Percentiles rank a stretch among this genome's conserved stretches.
Conservation (phyloP, 2,113 vertebrate species). For the Dipodomys merriami region DNA sequence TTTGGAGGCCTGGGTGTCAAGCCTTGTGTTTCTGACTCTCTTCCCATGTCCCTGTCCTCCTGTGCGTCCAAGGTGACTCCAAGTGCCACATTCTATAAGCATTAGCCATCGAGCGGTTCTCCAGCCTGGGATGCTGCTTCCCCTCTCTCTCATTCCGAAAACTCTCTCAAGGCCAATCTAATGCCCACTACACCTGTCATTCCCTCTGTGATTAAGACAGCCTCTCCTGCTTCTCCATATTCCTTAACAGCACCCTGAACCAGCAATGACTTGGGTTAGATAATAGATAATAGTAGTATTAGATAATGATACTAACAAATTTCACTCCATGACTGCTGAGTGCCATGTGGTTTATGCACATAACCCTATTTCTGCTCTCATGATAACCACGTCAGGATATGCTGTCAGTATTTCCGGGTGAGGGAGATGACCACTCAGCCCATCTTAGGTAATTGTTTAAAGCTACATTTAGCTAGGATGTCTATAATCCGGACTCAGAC, state of each 20-base stretch:
- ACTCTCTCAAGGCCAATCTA: neutral
- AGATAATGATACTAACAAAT: neutral
- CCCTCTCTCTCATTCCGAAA: neutral
- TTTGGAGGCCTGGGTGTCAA: too few species aligned
- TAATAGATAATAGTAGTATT: neutral
- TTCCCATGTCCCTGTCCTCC: neutral
- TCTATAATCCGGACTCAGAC: slow-evolving; percentile 8
- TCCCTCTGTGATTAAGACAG: neutral
- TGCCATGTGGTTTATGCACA: neutral
- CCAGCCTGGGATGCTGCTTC: neutral
- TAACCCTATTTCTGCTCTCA: neutral
- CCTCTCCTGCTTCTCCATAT: neutral
- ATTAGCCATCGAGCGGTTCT: too few species aligned
- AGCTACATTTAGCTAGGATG: neutral
- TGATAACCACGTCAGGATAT: neutral
- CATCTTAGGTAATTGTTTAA: neutral
- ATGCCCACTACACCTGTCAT: neutral
- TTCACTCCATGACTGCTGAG: neutral
- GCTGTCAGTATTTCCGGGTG: neutral
- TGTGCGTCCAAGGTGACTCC: rapidly evolving
- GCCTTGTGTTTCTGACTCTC: neutral
- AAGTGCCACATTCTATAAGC: rapidly evolving
- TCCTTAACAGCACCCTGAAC: neutral
- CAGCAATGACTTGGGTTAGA: neutral
- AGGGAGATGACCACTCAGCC: neutral